phyloP scores from a whole-genome alignment of 2,797 vertebrate genomes.

The Ctenopoma kingsleyae region DNA sequence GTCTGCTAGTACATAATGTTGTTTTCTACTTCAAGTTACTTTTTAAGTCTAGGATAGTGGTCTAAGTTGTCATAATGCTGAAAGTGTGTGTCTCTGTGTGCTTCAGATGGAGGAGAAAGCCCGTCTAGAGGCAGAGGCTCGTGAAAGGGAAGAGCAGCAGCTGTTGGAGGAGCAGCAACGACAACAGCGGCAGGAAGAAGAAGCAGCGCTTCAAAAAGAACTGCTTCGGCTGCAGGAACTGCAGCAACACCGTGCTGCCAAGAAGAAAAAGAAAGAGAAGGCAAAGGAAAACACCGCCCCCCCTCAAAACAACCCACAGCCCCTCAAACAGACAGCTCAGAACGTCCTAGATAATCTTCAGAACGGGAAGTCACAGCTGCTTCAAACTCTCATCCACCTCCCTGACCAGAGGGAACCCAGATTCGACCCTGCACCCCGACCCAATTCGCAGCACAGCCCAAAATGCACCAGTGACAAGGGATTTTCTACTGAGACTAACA shows the following conservation, averaged over 20 bases:
- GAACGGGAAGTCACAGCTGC: constrained; percentile 80
- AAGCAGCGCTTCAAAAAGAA: constrained; percentile 90
- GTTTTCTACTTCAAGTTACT: too few species aligned
- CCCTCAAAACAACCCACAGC: constrained; percentile 84
- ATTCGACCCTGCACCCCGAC: constrained; percentile 55
- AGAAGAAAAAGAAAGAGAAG: constrained; percentile 97
- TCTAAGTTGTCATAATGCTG: not conserved
- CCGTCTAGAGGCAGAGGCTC: constrained; percentile 91
- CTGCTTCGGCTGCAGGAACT: constrained; percentile 92
- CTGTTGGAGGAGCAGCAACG: constrained; percentile 87
- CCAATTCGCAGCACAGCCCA: constrained; percentile 78
- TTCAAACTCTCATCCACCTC: constrained; percentile 77
- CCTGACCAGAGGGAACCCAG: constrained; percentile 72
- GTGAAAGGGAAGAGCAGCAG: constrained; percentile 89
- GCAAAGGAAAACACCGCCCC: constrained; percentile 80
- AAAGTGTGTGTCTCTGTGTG: constrained; percentile 21
- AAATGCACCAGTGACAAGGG: constrained; percentile 84
- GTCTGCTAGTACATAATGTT: too few species aligned
- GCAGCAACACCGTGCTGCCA: constrained; percentile 89
- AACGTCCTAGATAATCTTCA: constrained; percentile 85
- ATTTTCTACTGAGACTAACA: constrained; percentile 81
- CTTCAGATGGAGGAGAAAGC: constrained; percentile 95
- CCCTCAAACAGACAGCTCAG: constrained; percentile 86
- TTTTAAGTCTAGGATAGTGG: too few species aligned
- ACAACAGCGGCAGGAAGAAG: constrained; percentile 86